Conservation (phyloP, 2,113 vertebrate genomes). For the Corynorhinus townsendii region DNA sequence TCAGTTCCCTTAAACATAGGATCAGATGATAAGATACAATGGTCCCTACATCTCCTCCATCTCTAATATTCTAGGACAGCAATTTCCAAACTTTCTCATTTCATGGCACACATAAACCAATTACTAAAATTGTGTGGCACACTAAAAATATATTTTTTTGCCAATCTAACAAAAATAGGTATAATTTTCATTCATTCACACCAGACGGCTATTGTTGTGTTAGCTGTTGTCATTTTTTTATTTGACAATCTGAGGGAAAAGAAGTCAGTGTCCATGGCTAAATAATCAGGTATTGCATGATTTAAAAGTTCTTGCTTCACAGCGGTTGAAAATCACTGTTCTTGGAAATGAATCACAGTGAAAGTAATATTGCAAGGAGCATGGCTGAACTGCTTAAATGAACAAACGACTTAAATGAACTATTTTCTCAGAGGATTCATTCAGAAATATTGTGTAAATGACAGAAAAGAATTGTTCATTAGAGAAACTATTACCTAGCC, state of each 20-base stretch:
- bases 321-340: not conserved
- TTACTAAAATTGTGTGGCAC: not conserved
- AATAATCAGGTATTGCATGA: not conserved
- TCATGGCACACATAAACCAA: not conserved
- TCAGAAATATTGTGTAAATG: slow-evolving; percentile 23
- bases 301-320: not conserved
- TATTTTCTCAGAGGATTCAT: not conserved
- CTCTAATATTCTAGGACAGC: not conserved
- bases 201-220: not conserved
- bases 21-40: not conserved
- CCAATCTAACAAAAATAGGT: not conserved
- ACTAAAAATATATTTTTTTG: not conserved
- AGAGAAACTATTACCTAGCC: not conserved
- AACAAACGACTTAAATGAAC: not conserved
- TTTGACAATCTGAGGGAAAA: not conserved
- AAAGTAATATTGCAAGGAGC: not conserved
- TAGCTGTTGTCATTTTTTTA: not conserved
- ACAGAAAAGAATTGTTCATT: not conserved
- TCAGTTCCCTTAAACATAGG: slow-evolving; percentile 14
- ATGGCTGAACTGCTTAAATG: not conserved
- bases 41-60: not conserved
- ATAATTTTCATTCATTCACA: not conserved
- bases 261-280: not conserved
- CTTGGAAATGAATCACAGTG: not conserved
- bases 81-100: not conserved